Conservation (phyloP, 1,140 invertebrate species). For the Tyrophagus putrescentiae region DNA sequence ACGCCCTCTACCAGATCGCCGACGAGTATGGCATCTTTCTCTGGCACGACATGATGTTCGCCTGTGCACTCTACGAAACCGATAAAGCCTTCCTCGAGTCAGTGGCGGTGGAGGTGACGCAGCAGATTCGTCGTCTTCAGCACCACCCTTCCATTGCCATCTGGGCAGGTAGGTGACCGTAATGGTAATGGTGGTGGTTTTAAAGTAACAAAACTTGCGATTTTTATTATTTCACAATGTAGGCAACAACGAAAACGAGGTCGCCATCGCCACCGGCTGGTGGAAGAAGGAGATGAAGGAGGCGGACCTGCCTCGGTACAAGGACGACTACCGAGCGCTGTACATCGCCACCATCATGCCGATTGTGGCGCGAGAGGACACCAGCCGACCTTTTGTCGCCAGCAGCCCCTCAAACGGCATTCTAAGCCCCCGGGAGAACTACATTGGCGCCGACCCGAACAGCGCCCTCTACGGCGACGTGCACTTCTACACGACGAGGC, state of each 20-base stretch:
- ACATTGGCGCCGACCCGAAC: constrained; percentile 59
- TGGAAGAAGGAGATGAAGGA: background rate
- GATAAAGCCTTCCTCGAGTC: constrained; percentile 56
- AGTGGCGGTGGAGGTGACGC: constrained; percentile 58
- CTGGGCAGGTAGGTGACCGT: no score
- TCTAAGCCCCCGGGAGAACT: constrained; percentile 55
- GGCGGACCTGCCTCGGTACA: constrained; percentile 32
- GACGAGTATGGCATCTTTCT: constrained; percentile 34
- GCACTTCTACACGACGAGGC: constrained; percentile 34
- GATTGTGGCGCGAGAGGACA: constrained; percentile 47
- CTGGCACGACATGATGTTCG: constrained; percentile 80
- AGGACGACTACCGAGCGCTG: constrained; percentile 65
- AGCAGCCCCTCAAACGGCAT: constrained; percentile 86
- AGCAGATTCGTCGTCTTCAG: constrained; percentile 67
- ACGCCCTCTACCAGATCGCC: constrained; percentile 48
- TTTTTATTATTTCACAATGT: no score
- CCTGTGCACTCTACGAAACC: constrained; percentile 83
- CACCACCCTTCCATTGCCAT: constrained; percentile 74
- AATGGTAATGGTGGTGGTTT: no score
- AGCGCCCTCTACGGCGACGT: constrained; percentile 64
- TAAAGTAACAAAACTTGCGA: no score
- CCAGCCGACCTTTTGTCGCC: constrained; percentile 49
- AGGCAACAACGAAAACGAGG: constrained; percentile 98
- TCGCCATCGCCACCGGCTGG: constrained; percentile 49
- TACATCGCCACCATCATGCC: constrained; percentile 60